Evolutionary conservation across 2,797 vertebrate genomes (phyloP).

Genomic region (Gallinago stenura): DNA sequence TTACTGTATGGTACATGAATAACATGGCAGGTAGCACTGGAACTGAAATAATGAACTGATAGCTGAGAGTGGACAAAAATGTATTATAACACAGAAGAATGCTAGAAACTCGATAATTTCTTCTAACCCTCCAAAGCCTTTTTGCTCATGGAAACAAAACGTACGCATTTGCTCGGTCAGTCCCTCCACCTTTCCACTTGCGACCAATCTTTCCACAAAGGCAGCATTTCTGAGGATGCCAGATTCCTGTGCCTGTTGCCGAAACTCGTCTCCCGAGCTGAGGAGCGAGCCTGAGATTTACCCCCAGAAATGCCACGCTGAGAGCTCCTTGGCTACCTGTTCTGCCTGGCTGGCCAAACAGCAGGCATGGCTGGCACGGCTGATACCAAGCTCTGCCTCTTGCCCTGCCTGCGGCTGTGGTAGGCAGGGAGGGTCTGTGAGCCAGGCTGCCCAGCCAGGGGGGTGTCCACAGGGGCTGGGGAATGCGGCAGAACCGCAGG

Average conservation of each 20-base stretch:
- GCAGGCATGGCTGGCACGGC: fast-evolving
- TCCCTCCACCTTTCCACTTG: not conserved
- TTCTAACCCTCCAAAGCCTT: not conserved
- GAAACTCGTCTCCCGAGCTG: not conserved
- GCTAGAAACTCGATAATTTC: not conserved
- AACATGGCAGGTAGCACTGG: conserved; percentile 28
- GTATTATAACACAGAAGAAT: not conserved
- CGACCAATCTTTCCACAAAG: not conserved
- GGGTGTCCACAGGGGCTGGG: fast-evolving
- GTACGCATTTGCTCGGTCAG: not conserved
- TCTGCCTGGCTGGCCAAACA: not conserved
- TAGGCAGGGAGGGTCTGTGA: fast-evolving
- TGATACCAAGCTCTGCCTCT: not conserved
- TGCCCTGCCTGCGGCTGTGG: fast-evolving
- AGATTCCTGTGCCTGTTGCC: fast-evolving
- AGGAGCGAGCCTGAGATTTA: not conserved
- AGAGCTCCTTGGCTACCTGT: not conserved
- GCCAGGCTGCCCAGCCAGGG: fast-evolving
- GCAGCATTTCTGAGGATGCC: not conserved
- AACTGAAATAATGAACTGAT: conserved; percentile 45
- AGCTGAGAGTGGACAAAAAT: not conserved
- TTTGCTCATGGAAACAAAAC: not conserved
- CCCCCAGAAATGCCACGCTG: fast-evolving
- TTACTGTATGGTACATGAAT: conserved; percentile 28
- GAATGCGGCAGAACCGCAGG: fast-evolving